phyloP scores from a whole-genome alignment of 2,113 vertebrate species.

The Cebus imitator region DNA sequence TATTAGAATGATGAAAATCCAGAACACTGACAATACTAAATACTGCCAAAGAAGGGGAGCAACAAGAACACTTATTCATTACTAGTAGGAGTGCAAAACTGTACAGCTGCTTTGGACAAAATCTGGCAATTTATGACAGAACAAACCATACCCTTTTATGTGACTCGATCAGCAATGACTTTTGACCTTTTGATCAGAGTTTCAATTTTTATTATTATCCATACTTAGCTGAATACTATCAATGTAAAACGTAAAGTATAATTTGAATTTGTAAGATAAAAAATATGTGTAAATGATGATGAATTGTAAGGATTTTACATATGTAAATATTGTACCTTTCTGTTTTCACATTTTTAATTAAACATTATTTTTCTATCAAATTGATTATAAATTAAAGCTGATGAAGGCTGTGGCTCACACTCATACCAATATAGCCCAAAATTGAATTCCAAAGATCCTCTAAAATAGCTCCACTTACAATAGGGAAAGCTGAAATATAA shows the following conservation, averaged over 20 bases:
- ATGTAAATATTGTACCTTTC: not conserved
- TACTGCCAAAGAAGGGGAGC: not conserved
- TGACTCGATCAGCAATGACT: not conserved
- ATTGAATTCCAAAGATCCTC: not conserved
- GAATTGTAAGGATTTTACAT: not conserved
- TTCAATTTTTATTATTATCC: not conserved
- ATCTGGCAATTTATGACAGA: not conserved
- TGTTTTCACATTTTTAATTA: not conserved
- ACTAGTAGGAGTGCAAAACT: not conserved
- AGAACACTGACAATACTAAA: not conserved
- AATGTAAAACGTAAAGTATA: not conserved
- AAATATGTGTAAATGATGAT: not conserved
- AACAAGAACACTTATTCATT: not conserved
- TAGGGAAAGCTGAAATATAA: not conserved
- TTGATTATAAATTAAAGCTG: not conserved
- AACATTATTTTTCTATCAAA: not conserved
- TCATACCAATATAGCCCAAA: not conserved
- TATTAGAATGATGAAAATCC: not conserved
- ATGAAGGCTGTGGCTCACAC: not conserved
- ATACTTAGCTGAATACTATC: not conserved
- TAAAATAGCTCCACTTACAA: not conserved
- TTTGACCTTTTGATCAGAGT: not conserved
- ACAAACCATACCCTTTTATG: not conserved
- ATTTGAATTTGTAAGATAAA: not conserved
- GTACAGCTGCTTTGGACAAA: not conserved